These are phyloP conservation scores for Drosophila mojavensis DNA, from an alignment of 1,140 invertebrate genomes.

Conservation along the genomic window DNA sequence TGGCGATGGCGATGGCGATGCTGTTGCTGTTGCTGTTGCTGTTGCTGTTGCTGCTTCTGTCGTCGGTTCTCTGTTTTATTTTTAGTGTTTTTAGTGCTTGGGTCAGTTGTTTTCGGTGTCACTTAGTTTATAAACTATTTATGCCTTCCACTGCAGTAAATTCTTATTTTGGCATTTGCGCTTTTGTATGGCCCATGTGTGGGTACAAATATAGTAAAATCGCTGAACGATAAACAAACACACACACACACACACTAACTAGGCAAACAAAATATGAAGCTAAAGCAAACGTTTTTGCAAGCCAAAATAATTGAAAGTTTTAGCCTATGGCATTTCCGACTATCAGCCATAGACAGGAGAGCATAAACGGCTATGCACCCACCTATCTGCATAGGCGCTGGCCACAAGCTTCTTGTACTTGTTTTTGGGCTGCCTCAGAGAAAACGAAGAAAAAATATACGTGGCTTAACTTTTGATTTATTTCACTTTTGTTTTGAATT, in stretches of 20 bases:
- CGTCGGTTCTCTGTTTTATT: constrained; percentile 57
- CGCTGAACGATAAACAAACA: constrained; percentile 39
- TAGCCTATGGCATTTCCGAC: constrained; percentile 4
- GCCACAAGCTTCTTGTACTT: constrained; percentile 22
- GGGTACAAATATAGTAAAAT: constrained; percentile 47
- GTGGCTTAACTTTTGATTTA: constrained; percentile 58
- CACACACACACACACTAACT: constrained; percentile 1
- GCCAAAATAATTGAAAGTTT: constrained; percentile 58
- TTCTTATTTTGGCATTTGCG: constrained; percentile 66
- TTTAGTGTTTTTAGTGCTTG: constrained; percentile 68
- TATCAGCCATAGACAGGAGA: constrained; percentile 5
- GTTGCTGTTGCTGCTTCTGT: constrained; percentile 26
- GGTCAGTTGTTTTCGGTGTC: constrained; percentile 70
- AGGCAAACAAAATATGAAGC: constrained; percentile 12
- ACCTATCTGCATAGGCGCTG: constrained; percentile 21
- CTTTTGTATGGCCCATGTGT: constrained; percentile 42
- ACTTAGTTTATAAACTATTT: constrained; percentile 73
- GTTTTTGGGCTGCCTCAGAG: constrained; percentile 11
- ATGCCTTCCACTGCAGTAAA: constrained; percentile 70
- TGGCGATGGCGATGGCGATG: neutral
- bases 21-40: neutral
- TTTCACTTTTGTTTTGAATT: constrained; percentile 28
- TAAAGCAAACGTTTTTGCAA: constrained; percentile 32
- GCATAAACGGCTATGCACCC: neutral
- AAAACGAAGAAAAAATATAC: constrained; percentile 12